Evolutionary conservation across 2,113 vertebrate genomes (phyloP), one percentile per base, ranked within the genome.

Genomic region (Naja naja): DNA sequence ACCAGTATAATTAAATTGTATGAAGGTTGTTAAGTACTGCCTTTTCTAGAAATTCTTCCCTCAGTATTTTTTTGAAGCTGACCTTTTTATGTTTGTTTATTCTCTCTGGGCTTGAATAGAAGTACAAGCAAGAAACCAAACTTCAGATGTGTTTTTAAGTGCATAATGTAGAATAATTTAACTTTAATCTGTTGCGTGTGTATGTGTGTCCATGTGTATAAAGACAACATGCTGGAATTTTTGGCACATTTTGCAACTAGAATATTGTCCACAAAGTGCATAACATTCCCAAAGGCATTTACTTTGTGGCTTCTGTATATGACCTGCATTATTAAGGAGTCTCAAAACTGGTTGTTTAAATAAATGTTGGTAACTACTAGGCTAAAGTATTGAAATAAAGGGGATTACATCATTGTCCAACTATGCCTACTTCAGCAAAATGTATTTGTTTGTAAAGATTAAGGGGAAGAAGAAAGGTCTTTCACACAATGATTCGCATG

Each of bases 241-340:
- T 95, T 96, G 96, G 95, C 93, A 94, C 69, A 86, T 86, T 93
- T 96, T 96, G 91, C 94, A 92, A 95, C 93, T 95, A 69, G 89
- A 94, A 45, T 91, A 93, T 94, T 96, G 90, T 92, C 94, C 95
- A 85, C 91, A 92, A 90, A 95, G 94, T 95, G 94, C 95, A 94
- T 97, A 96, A 94, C 94, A 93, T 92, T 90, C 91, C 97, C 97
- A 97, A 96, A 96, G 96, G 97, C 96, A 96, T 97, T 95, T 97
- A 96, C 97, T 98, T 97, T 98, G 97, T 94, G 98, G 97, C 97
- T 96, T 94, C 96, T 96, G 93, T 97, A 97, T 98, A 98, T 98
- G 98, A 98, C 97, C 97, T 64, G 2, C 97, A 97, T 97, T 97
- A 96, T 98, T 97, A 95, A 52, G 94, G 94, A 96, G 95, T 97